Evolutionary conservation across 2,888 invertebrate species (phyloP).

Genomic region (Lathronympha strigana): DNA sequence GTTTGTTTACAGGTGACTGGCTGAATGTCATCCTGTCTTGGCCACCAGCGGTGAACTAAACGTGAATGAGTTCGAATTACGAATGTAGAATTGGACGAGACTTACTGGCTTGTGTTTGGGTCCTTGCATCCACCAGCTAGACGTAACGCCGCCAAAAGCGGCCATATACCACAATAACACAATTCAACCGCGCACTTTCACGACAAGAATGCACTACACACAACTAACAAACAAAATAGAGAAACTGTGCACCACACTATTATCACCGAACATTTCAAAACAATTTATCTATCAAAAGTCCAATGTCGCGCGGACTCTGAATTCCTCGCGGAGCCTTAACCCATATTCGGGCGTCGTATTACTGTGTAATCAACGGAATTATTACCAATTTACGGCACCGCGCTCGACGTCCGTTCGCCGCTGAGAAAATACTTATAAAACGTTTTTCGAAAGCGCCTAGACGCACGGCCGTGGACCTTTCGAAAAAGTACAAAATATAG

Average conservation of each 20-base stretch:
- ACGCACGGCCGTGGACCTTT: conserved; percentile 75
- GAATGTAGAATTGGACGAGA: conserved; percentile 1
- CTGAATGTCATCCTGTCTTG: conserved; percentile 22
- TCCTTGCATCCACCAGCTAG: conserved; percentile 20
- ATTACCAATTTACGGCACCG: conserved; percentile 80
- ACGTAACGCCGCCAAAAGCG: conserved; percentile 48
- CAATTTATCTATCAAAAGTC: conserved; percentile 59
- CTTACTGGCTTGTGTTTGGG: conserved; percentile 19
- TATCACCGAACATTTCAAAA: conserved; percentile 58
- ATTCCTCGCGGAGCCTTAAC: conserved; percentile 73
- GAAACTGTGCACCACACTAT: conserved; percentile 55
- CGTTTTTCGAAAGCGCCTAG: conserved; percentile 82
- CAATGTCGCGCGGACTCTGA: conserved; percentile 64
- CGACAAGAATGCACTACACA: conserved; percentile 68
- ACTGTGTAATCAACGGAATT: conserved; percentile 81
- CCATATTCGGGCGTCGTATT: conserved; percentile 79
- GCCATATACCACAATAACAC: conserved; percentile 70
- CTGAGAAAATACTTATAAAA: conserved; percentile 77
- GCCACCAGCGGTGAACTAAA: conserved; percentile 30
- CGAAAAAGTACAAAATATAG: conserved; percentile 80
- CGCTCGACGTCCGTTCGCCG: conserved; percentile 76
- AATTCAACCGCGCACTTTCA: conserved; percentile 73
- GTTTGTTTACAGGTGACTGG: conserved; percentile 29
- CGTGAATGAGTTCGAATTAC: conserved; percentile 6
- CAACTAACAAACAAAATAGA: conserved; percentile 67